A percentile compares a stretch with the other conserved stretches of the same genome.
These are phyloP conservation scores for Erynnis tages DNA, from an alignment of 2,888 invertebrate species.

Conservation along the genomic window DNA sequence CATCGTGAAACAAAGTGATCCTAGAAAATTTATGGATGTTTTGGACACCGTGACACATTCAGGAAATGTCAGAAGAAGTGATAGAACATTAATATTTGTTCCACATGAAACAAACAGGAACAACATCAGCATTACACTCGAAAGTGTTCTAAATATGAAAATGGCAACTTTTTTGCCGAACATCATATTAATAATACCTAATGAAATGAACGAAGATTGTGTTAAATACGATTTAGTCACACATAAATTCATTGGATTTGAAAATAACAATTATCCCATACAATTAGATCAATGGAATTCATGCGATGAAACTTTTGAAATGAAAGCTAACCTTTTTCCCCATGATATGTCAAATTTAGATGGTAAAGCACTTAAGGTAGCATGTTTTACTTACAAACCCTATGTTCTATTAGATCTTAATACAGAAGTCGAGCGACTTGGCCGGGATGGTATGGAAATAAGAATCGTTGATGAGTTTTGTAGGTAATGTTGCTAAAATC, in stretches of 20 bases:
- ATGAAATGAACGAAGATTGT: constrained; percentile 37
- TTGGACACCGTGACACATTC: constrained; percentile 61
- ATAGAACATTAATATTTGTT: constrained; percentile 67
- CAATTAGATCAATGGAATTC: constrained; percentile 67
- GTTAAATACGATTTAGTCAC: constrained; percentile 57
- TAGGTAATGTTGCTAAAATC: constrained; percentile 44
- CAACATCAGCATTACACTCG: constrained; percentile 32
- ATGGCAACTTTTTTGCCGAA: constrained; percentile 59
- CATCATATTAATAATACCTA: constrained; percentile 51
- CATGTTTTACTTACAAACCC: constrained; percentile 83
- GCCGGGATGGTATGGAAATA: constrained; percentile 80
- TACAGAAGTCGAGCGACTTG: constrained; percentile 43
- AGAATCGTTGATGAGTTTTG: constrained; percentile 75
- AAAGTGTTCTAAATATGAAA: constrained; percentile 51
- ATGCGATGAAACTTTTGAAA: constrained; percentile 52
- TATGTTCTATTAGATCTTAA: constrained; percentile 76
- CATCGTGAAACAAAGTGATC: constrained; percentile 57
- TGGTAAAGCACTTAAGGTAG: constrained; percentile 72
- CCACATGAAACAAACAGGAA: constrained; percentile 41
- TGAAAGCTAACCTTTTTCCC: constrained; percentile 64
- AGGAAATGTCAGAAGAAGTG: constrained; percentile 65
- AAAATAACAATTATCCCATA: constrained; percentile 43
- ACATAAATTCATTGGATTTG: constrained; percentile 64
- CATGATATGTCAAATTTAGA: constrained; percentile 68
- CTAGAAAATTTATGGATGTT: constrained; percentile 56